These are phyloP conservation scores for Felis chaus DNA, from an alignment of 2,113 vertebrate species.

Conservation along the genomic window DNA sequence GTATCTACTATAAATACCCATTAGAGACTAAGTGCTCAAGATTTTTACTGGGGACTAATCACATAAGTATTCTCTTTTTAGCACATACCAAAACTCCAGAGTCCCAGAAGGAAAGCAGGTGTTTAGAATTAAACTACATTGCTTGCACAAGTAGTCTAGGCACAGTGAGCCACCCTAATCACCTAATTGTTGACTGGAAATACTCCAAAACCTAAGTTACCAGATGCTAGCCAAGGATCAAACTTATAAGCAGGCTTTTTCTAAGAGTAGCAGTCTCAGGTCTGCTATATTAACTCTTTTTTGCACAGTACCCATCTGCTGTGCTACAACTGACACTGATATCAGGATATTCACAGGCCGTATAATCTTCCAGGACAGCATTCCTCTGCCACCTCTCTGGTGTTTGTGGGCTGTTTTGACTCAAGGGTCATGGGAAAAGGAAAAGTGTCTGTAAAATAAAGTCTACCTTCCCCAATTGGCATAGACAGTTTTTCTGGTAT, in stretches of 20 bases:
- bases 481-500: neutral
- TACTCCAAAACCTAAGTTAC: neutral
- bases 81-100: neutral
- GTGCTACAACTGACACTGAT: neutral
- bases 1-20: neutral
- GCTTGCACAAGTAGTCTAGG: neutral
- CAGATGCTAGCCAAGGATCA: neutral
- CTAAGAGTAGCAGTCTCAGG: neutral
- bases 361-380: neutral
- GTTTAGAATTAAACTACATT: neutral
- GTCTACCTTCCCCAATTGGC: neutral
- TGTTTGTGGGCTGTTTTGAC: neutral
- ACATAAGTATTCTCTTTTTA: neutral
- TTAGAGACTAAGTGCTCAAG: neutral
- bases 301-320: neutral
- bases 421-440: neutral
- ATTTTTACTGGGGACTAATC: constrained; percentile 10
- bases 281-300: neutral
- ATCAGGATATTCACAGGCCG: neutral
- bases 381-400: neutral
- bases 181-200: constrained; percentile 4
- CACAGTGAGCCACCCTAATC: neutral
- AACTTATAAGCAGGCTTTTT: neutral
- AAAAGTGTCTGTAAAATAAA: neutral
- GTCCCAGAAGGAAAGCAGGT: constrained; percentile 9